Percentiles rank a stretch among this genome's conserved stretches.
Evolutionary conservation across 2,888 invertebrate species (phyloP).

Genomic region (Oligia fasciuncula): DNA sequence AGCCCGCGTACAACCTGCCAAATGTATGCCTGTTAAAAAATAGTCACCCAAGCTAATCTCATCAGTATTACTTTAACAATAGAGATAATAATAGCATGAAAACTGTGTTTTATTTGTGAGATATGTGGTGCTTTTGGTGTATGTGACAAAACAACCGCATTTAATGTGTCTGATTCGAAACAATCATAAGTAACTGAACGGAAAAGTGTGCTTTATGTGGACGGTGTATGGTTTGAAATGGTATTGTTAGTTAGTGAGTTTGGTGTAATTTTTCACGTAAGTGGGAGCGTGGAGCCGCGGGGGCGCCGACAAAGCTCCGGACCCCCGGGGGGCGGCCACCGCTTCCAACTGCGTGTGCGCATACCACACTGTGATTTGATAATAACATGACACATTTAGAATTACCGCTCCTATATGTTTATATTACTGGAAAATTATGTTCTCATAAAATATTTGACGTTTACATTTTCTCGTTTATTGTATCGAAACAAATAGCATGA

Average conservation of each 20-base stretch:
- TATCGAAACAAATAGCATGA: conserved; percentile 6
- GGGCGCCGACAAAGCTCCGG: conserved; percentile 84
- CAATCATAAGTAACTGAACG: conserved; percentile 41
- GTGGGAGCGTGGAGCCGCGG: conserved; percentile 78
- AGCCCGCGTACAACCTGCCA: conserved; percentile 66
- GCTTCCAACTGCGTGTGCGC: conserved; percentile 77
- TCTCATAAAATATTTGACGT: conserved; percentile 47
- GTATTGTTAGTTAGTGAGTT: conserved; percentile 33
- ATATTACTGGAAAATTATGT: conserved; percentile 57
- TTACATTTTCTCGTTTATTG: conserved; percentile 26
- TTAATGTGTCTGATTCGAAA: conserved; percentile 44
- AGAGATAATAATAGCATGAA: conserved; percentile 51
- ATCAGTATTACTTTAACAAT: conserved; percentile 46
- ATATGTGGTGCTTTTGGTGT: conserved; percentile 51
- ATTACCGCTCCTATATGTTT: conserved; percentile 73
- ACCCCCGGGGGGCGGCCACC: conserved; percentile 81
- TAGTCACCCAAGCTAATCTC: conserved; percentile 34
- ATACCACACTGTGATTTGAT: conserved; percentile 76
- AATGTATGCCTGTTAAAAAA: conserved; percentile 39
- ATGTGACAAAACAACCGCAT: conserved; percentile 70
- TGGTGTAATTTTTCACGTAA: conserved; percentile 84
- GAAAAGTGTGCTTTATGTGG: conserved; percentile 54
- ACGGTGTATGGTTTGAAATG: conserved; percentile 52
- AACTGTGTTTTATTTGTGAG: conserved; percentile 32
- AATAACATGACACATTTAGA: conserved; percentile 80